Base-by-base conservation (phyloP, 2,797 vertebrate species). In the Enteromius afrohamiltoni region DNA sequence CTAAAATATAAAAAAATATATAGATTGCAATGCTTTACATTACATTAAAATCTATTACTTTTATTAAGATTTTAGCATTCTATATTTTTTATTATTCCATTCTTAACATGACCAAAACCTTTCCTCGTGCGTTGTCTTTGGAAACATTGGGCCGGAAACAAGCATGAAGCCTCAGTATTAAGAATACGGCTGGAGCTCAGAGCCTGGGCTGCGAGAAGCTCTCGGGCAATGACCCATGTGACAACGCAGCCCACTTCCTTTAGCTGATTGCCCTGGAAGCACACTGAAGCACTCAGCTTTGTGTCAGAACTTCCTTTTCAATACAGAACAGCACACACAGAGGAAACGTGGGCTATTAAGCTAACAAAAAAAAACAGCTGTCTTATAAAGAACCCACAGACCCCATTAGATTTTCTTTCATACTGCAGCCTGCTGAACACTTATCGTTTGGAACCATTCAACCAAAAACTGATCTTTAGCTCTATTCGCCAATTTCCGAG, bases 171-270 rank as follows among this genome's bases (percentile, higher is more conserved):
- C 60, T 17, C 26, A 26, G 58, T 14, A 55, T n/a, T 10, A n/a
- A 81, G 21, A 45, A 31, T 47, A 71, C 11, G 37, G 26, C 13
- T 49, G 19, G 4, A 67, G 77, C 62, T 68, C 19, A 64, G 60
- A 74, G 80, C 78, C 86, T 76, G 31, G 10, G 31, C 70, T 65
- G 29, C 19, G 70, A 82, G 31, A 26, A 65, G 21, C 45, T 82
- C 69, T 37, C 3, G 21, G 60, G 21, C 60, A 82, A 40, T 67
- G 70, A 65, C 58, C 80, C 60, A 26, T 76, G 34, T 13, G 10
- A 70, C 49, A 37, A 37, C 55, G 31, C 78, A 31, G 80, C 29
- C 19, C 0, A 84, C 84, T 91, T 90, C 90, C 88, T 89, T 87
- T 85, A 80, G 78, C 76, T 62, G 69, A 81, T 11, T 0, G 69